Conservation (phyloP, 1,140 invertebrate species). For the Myzus persicae region DNA sequence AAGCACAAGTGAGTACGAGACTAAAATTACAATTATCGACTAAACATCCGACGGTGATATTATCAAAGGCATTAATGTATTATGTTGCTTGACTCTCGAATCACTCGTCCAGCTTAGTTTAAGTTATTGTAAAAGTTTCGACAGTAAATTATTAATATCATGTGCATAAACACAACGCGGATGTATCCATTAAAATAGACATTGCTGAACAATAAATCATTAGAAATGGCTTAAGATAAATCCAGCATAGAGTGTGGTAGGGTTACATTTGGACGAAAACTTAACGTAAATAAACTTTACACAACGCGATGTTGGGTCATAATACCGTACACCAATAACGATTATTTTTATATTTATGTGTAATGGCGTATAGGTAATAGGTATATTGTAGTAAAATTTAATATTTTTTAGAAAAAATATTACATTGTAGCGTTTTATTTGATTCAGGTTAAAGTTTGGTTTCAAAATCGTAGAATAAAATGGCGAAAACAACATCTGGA, state of each 20-base stretch:
- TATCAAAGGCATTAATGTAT: neutral
- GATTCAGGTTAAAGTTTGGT: slow-evolving; percentile 93
- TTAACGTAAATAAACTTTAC: neutral
- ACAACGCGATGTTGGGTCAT: neutral
- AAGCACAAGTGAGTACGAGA: slow-evolving; percentile 79
- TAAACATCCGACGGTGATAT: neutral
- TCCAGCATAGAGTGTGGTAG: neutral
- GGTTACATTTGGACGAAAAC: neutral
- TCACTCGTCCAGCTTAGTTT: neutral
- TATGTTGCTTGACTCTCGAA: neutral
- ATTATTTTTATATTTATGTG: neutral
- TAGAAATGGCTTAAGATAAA: neutral
- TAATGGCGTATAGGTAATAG: too few species aligned
- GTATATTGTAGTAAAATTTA: neutral
- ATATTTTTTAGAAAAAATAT: neutral
- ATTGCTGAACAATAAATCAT: neutral
- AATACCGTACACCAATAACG: neutral
- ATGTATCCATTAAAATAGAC: neutral
- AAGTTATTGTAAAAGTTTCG: too few species aligned
- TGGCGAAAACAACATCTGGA: slow-evolving; percentile 94
- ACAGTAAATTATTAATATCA: too few species aligned
- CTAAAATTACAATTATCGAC: neutral
- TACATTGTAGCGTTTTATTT: neutral
- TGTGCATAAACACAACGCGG: neutral
- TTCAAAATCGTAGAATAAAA: slow-evolving; percentile 95